Conservation (phyloP, 2,888 invertebrate genomes). For the Lumbricus terrestris region DNA sequence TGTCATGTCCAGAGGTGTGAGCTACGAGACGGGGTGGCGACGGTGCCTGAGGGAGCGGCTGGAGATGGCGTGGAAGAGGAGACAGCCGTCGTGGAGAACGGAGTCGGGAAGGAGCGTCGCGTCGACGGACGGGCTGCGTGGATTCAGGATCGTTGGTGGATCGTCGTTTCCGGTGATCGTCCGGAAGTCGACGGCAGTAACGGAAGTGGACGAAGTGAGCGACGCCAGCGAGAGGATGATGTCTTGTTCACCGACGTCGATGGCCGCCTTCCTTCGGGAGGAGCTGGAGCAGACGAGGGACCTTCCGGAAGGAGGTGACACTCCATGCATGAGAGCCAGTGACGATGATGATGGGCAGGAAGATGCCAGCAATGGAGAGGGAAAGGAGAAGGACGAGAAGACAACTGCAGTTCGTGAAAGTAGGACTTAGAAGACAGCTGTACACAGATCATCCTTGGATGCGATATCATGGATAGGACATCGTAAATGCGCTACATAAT, state of each 20-base stretch:
- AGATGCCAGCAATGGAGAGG: background rate
- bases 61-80: slow-evolving; percentile 4
- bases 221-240: slow-evolving; percentile 15
- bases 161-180: background rate
- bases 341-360: too few species aligned
- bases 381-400: too few species aligned
- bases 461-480: too few species aligned
- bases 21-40: background rate
- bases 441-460: too few species aligned
- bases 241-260: slow-evolving; percentile 8
- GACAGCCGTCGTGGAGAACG: background rate
- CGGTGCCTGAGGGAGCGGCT: background rate
- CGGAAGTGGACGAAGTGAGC: slow-evolving; percentile 5
- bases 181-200: background rate
- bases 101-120: background rate
- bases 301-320: background rate
- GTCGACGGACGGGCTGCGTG: background rate
- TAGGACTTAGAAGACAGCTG: too few species aligned
- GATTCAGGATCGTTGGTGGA: too few species aligned
- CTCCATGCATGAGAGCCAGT: background rate
- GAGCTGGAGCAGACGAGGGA: background rate
- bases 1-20: background rate
- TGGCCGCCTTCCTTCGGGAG: background rate
- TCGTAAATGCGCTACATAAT: too few species aligned
- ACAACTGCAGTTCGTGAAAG: too few species aligned